Evolutionary conservation across 2,797 vertebrate genomes (phyloP), one percentile per base, ranked within the genome.

Genomic region (Crenuchus spilurus): DNA sequence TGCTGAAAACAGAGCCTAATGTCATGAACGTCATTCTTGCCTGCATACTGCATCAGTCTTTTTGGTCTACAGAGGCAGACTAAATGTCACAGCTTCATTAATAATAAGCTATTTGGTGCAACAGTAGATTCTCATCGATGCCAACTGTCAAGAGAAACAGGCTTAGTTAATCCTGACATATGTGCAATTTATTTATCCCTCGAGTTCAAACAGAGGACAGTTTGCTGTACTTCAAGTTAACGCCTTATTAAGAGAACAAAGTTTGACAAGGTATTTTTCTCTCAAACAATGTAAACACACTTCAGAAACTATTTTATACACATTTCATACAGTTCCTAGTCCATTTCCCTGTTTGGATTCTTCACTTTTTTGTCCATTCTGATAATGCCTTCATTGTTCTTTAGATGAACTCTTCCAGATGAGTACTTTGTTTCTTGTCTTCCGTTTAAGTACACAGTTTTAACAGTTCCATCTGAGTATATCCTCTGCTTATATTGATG

Each of bases 401-500:
- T 91, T 70, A 91, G 81, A 66, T 31, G 76, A 6, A 89, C 55
- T 58, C 28, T 31, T 42, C 89, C 89, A 0, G 85, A 87, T 9
- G 87, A 66, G 4, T 82, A 83, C 67, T 90, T 89, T 11, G 82
- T 91, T 78, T 92, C 89, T 77, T 83, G 87, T 4, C 76, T 85
- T 52, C 89, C 79, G 0, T 76, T 88, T 49, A 82, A 65, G 77
- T 90, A 92, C n/a, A 92, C 54, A 0, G 89, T 93, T 87, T 88
- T 93, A 9, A 88, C 5, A 0, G 91, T 92, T 31, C 93, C 93
- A 0, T 94, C 87, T 0, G 82, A 90, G 72, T 90, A 92, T 28
- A 93, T 90, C 26, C 87, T 85, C 54, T 88, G 87, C 79, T 88
- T 93, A 70, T 90, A 93, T 41, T 83, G 87, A 0, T 75, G 66